These are phyloP conservation scores for Chouioia cunea DNA, from an alignment of 2,888 invertebrate genomes.

Conservation along the genomic window DNA sequence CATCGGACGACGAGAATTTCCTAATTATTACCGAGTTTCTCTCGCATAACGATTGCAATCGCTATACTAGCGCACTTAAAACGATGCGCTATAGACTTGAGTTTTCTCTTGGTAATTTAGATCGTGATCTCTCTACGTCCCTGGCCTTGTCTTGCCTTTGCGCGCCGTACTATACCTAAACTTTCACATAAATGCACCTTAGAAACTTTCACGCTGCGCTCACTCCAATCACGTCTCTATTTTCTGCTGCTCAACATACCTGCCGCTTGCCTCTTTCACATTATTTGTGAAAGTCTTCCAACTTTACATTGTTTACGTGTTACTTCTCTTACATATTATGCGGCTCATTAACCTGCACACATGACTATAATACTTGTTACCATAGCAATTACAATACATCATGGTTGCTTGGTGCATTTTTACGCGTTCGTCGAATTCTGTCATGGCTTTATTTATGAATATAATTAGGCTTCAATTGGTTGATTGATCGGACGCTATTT, in stretches of 20 bases:
- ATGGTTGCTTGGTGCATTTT: no score
- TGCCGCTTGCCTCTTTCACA: constrained; percentile 1
- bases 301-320: no score
- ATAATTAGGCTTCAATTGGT: no score
- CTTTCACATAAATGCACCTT: constrained; percentile 49
- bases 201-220: constrained; percentile 44
- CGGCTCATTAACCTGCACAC: no score
- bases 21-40: constrained; percentile 42
- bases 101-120: constrained; percentile 17
- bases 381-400: no score
- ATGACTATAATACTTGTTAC: no score
- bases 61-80: constrained; percentile 21
- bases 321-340: no score
- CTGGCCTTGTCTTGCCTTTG: constrained; percentile 45
- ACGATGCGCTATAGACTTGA: constrained; percentile 6
- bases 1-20: constrained; percentile 34
- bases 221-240: no score
- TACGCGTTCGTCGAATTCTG: no score
- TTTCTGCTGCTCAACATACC: constrained; percentile 5
- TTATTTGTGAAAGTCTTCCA: no score
- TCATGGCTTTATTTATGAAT: no score
- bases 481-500: no score
- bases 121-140: constrained; percentile 47
- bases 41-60: constrained; percentile 24
- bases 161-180: constrained; percentile 9